Base-by-base conservation (phyloP, 2,113 vertebrate species). In the Ascaphus truei region DNA sequence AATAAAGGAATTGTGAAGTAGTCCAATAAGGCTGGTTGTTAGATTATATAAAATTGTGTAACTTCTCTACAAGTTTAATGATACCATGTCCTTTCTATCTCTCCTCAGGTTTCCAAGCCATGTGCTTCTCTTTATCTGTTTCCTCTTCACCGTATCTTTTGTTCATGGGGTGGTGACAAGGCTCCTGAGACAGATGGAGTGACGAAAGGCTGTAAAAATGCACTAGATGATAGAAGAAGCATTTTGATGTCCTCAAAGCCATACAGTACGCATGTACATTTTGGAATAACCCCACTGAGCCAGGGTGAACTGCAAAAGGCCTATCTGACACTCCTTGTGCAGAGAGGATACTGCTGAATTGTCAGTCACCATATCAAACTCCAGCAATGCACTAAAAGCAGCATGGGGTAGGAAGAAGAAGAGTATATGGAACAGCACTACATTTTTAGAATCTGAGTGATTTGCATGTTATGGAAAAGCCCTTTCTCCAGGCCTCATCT, bases 391-490 rank as follows among this genome's bases (percentile, higher is more conserved):
- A 68, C 55, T 68, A n/a, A 60, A 59, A 10, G 29, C 20, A 29
- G 66, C 66, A 69, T 69, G 66, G 66, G 26, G 50, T 31, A 60
- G 37, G 36, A 39, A 37, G 56, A 69, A 29, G 66, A 52, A 50
- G 30, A 22, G 36, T 6, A 29, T n/a, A 18, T 31, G 22, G 39
- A 59, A 37, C 45, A 15, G 15, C 11, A 11, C 26, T 33, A 61
- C 39, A 30, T 52, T 45, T 22, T 20, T 51, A 13, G 10, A 34
- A 31, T 37, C 66, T 5, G 55, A 69, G 34, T 61, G 43, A 51
- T 60, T 56, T 69, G 67, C 67, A 71, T 71, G 67, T 61, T 13
- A 71, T n/a, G 57, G 57, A 25, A 61, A 61, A 60, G 67, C 18
- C 45, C 33, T 22, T 41, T 25, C 27, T 51, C 33, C 51, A 43